Evolutionary conservation across 2,113 vertebrate genomes (phyloP).

Genomic region (Petroica traversi): DNA sequence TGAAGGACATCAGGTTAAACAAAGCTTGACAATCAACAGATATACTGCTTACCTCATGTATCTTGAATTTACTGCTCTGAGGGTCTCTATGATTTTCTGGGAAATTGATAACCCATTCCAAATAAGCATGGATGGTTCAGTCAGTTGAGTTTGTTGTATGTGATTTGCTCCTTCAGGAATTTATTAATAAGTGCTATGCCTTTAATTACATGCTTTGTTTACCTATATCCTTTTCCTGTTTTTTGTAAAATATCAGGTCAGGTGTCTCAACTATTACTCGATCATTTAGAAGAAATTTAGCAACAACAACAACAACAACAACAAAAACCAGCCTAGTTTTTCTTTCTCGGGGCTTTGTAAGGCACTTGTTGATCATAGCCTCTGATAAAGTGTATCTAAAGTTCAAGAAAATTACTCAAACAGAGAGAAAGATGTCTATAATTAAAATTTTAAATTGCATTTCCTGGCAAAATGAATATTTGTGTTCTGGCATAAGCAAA

Average conservation of each 20-base stretch:
- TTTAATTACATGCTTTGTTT: conserved; percentile 3
- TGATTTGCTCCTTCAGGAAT: neutral
- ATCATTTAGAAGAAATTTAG: neutral
- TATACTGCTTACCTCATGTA: neutral
- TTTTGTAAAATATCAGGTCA: neutral
- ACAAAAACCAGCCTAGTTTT: neutral
- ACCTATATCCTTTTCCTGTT: neutral
- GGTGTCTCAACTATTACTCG: neutral
- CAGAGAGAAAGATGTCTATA: neutral
- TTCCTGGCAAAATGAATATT: neutral
- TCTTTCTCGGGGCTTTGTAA: neutral
- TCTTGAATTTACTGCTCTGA: neutral
- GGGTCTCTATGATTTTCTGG: neutral
- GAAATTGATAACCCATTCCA: neutral
- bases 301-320: neutral
- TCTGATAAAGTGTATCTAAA: neutral
- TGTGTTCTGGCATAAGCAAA: conserved; percentile 26
- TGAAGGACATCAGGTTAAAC: neutral
- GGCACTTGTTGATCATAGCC: neutral
- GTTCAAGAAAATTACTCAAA: conserved; percentile 6
- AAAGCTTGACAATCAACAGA: neutral
- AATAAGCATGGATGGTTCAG: neutral
- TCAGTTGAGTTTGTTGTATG: neutral
- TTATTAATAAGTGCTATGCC: neutral
- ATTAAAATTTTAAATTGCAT: conserved; percentile 2